phyloP scores from a whole-genome alignment of 2,113 vertebrate species.

The Hystrix cristata region DNA sequence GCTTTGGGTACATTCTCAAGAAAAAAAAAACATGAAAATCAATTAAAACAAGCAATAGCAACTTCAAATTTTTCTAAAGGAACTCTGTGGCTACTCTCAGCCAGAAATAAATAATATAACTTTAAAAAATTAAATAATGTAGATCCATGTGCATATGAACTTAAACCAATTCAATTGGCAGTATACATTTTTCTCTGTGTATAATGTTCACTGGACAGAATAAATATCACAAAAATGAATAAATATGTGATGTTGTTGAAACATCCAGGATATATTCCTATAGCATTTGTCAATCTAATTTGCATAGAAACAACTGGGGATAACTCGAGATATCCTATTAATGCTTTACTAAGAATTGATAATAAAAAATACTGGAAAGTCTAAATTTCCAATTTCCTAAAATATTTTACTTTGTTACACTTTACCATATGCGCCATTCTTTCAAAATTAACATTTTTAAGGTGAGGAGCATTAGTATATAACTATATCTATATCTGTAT shows the following conservation, averaged over 20 bases:
- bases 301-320: neutral
- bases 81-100: neutral
- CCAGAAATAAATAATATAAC: neutral
- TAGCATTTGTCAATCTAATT: too few species aligned
- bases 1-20: neutral
- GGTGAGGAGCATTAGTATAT: neutral
- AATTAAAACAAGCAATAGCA: neutral
- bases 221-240: neutral
- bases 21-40: neutral
- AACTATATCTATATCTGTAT: neutral
- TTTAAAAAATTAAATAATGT: neutral
- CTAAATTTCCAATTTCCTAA: neutral
- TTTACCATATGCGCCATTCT: neutral
- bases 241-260: neutral
- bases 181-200: neutral
- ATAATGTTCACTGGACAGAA: neutral
- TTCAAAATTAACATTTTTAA: neutral
- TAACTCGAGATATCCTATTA: neutral
- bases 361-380: neutral
- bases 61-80: neutral
- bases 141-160: neutral
- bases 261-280: neutral
- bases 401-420: neutral
- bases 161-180: neutral
- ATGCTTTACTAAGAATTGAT: neutral